Evolutionary conservation across 2,113 vertebrate genomes (phyloP).

Genomic region (Gobiocypris rarus): DNA sequence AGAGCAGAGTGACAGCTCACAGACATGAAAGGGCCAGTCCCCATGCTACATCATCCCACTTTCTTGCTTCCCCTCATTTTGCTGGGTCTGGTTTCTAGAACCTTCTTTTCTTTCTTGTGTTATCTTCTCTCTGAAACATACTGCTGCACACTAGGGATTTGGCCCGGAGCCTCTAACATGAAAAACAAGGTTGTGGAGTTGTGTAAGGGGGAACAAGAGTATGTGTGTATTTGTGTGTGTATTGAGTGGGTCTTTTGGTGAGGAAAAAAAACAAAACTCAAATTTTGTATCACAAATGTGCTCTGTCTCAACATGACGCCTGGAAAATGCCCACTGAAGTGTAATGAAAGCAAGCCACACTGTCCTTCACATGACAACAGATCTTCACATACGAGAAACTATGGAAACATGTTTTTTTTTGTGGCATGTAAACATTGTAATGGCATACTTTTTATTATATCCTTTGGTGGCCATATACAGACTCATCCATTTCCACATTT

Average conservation of each 20-base stretch:
- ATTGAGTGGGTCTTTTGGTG: neutral
- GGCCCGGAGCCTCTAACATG: constrained; percentile 8
- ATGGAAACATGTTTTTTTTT: neutral
- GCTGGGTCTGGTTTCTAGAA: constrained; percentile 39
- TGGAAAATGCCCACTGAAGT: neutral
- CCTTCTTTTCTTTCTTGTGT: constrained; percentile 28
- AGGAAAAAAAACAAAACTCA: neutral
- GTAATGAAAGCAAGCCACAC: neutral
- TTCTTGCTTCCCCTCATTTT: constrained; percentile 22
- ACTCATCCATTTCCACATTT: no score
- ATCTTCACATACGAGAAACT: neutral
- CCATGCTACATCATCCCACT: constrained; percentile 22
- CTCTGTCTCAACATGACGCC: neutral
- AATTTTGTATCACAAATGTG: neutral
- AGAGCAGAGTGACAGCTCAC: constrained; percentile 24
- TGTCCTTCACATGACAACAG: neutral
- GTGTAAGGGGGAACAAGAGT: neutral
- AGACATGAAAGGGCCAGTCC: constrained; percentile 31
- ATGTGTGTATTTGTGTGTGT: neutral
- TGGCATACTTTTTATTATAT: no score
- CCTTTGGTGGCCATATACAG: no score
- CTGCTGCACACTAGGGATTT: constrained; percentile 34
- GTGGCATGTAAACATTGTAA: no score
- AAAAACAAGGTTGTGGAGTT: constrained; percentile 32
- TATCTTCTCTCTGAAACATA: constrained; percentile 41